Conservation (phyloP, 1,140 invertebrate species). For the Drosophila quadrilineata region DNA sequence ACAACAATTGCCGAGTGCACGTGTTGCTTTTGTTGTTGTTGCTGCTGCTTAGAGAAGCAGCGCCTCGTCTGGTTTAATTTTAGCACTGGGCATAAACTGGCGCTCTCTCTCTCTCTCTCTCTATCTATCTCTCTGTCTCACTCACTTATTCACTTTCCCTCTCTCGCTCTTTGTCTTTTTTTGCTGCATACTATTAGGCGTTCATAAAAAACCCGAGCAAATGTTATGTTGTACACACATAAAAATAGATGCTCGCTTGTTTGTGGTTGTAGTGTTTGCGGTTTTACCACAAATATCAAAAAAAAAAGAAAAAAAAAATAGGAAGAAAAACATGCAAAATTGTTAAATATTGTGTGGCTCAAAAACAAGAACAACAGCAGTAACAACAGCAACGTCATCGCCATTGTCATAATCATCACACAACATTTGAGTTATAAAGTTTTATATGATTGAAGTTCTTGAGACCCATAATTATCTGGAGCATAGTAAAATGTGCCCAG, state of each 20-base stretch:
- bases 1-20: slow-evolving; percentile 36
- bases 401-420: slow-evolving; percentile 55
- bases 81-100: slow-evolving; percentile 47
- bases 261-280: not conserved
- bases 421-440: slow-evolving; percentile 68
- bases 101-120: not conserved
- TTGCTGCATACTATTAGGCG: slow-evolving; percentile 71
- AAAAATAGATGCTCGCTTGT: slow-evolving; percentile 62
- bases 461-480: slow-evolving; percentile 51
- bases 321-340: not conserved
- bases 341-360: too few species aligned
- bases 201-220: slow-evolving; percentile 69
- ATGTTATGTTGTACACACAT: slow-evolving; percentile 63
- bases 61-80: slow-evolving; percentile 75
- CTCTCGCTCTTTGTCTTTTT: slow-evolving; percentile 18
- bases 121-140: not conserved
- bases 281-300: not conserved
- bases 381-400: slow-evolving; percentile 45
- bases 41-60: slow-evolving; percentile 44
- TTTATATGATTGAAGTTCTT: slow-evolving; percentile 62
- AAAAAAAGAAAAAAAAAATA: not conserved
- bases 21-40: not conserved
- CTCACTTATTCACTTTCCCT: slow-evolving; percentile 19
- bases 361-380: too few species aligned
- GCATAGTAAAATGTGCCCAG: slow-evolving; percentile 49